Evolutionary conservation across 1,140 invertebrate species (phyloP), one percentile per base, ranked within the genome.

Genomic region (Neodiprion virginianus): DNA sequence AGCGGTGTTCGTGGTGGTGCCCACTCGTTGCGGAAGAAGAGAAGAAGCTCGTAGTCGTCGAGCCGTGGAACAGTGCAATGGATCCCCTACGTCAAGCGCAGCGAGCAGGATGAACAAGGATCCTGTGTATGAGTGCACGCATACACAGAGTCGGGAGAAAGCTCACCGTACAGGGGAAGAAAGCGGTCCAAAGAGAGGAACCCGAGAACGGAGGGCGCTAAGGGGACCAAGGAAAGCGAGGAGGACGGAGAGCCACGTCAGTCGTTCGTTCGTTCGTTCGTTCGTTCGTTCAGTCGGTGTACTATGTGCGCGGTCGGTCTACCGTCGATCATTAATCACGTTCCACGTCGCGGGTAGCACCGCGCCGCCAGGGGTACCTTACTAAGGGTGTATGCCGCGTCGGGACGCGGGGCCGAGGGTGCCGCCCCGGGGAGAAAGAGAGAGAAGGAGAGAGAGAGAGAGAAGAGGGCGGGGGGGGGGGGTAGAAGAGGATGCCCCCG

Each of bases 301-400:
- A 86, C 82, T 61, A 61, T 61, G n/a, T 82, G 85, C 80, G 87
- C 67, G 86, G 85, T 76, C 74, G 79, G 78, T 77, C 47, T 48
- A 69, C 73, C 67, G 50, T 78, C 77, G 84, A 89, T 87, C 86
- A 88, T 88, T 89, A 89, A 89, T 89, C 87, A 89, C 82, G 80
- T 85, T 83, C 81, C 84, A 84, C 85, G 86, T 88, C 87, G 88
- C 81, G 86, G 86, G 86, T 87, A 84, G 85, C 82, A 85, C 79
- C 80, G 81, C 81, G 83, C 84, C 80, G 84, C 82, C 82, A 86
- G 86, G 83, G 87, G 85, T 88, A 88, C 87, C 86, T 87, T 84
- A 86, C 83, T 83, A 82, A 85, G 85, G 85, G 84, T 87, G 83
- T 85, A 87, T 79, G 79, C 77, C 77, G 76, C 73, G 75, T 12